Percentiles rank a stretch among this genome's conserved stretches.
Evolutionary conservation across 2,888 invertebrate species (phyloP).

Genomic region (Perdita meconis): DNA sequence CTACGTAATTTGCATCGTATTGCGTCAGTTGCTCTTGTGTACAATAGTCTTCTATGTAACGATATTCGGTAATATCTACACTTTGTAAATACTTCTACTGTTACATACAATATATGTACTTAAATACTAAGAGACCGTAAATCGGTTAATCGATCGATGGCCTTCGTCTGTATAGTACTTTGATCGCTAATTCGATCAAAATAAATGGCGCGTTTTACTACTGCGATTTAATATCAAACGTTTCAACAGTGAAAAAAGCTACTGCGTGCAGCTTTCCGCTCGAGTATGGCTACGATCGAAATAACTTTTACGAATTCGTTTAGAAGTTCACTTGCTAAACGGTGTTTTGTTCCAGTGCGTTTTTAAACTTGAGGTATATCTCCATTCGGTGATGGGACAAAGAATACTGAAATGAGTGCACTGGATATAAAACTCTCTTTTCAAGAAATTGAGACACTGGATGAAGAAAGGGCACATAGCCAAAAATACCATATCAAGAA

Average conservation of each 20-base stretch:
- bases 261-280: too few relatives aligned
- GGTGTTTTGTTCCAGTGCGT: too few relatives aligned
- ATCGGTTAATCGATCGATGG: constrained; percentile 18
- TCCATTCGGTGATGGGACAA: neutral
- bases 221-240: constrained; percentile 7
- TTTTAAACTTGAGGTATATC: too few relatives aligned
- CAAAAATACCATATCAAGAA: too few relatives aligned
- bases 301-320: neutral
- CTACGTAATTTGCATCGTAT: constrained; percentile 9
- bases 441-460: constrained; percentile 18
- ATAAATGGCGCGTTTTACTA: constrained; percentile 47
- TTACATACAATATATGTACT: constrained; percentile 4
- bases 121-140: constrained; percentile 19
- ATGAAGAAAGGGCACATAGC: too few relatives aligned
- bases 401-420: neutral
- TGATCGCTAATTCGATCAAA: constrained; percentile 32
- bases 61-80: constrained; percentile 48
- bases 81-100: constrained; percentile 29
- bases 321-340: too few relatives aligned
- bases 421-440: constrained; percentile 6
- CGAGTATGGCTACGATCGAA: too few relatives aligned
- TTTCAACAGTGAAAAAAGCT: neutral
- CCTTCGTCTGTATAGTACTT: constrained; percentile 22
- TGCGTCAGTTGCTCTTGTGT: constrained; percentile 4
- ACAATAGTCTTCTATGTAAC: constrained; percentile 12